phyloP scores from a whole-genome alignment of 1,140 invertebrate species.

The Chelonus insularis region DNA sequence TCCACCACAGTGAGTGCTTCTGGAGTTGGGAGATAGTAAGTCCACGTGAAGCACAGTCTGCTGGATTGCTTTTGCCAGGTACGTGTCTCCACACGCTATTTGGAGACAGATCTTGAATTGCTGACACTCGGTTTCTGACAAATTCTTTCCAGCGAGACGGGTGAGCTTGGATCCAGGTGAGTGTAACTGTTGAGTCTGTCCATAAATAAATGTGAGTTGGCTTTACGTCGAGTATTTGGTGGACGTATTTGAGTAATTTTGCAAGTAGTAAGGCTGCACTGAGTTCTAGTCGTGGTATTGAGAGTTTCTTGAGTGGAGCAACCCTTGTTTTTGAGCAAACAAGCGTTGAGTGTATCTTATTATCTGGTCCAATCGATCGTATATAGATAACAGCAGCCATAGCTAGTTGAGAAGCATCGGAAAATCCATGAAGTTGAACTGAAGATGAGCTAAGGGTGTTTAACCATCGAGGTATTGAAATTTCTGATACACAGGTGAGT shows the following conservation, averaged over 20 bases:
- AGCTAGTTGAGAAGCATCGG: constrained; percentile 10
- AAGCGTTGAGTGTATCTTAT: neutral
- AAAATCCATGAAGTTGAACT: constrained; percentile 21
- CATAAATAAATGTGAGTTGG: neutral
- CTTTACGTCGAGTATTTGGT: neutral
- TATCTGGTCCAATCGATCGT: neutral
- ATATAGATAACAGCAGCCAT: constrained; percentile 15
- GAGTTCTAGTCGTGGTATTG: constrained; percentile 12
- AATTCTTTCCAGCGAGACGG: constrained; percentile 18
- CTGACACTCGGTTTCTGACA: constrained; percentile 9
- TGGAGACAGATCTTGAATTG: constrained; percentile 5
- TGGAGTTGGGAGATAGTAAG: neutral
- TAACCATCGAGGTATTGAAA: constrained; percentile 3
- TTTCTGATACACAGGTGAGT: neutral
- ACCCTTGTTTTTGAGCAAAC: constrained; percentile 12
- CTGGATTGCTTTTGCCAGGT: constrained; percentile 39
- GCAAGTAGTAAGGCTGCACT: neutral
- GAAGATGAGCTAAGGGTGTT: neutral
- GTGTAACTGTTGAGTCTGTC: constrained; percentile 15
- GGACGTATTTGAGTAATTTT: neutral
- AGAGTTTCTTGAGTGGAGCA: neutral
- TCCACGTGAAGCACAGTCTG: constrained; percentile 42
- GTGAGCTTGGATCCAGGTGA: constrained; percentile 4
- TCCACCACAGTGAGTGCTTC: neutral
- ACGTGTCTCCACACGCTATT: neutral